Evolutionary conservation across 2,113 vertebrate genomes (phyloP).

Genomic region (Galemys pyrenaicus): DNA sequence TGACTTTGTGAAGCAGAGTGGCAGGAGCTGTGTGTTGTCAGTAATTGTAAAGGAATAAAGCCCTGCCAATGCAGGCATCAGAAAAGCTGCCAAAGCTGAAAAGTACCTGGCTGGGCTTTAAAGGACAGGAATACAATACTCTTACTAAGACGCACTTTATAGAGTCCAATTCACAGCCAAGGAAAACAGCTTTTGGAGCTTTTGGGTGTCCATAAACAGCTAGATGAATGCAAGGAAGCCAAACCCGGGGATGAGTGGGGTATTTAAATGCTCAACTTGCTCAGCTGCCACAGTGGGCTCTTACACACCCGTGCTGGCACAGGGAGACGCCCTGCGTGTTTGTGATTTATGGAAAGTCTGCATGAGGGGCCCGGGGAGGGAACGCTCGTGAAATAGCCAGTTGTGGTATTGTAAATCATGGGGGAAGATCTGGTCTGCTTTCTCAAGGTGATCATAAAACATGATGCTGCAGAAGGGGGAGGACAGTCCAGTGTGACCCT

Average conservation of each 20-base stretch:
- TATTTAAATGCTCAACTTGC: conserved; percentile 77
- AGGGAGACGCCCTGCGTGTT: background rate
- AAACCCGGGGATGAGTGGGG: conserved; percentile 82
- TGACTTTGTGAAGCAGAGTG: conserved; percentile 51
- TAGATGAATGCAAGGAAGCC: conserved; percentile 82
- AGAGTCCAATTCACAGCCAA: conserved; percentile 84
- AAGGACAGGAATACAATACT: conserved; percentile 84
- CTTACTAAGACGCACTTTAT: conserved; percentile 83
- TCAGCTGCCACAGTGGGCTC: conserved; percentile 65
- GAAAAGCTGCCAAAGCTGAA: conserved; percentile 80
- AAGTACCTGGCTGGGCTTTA: conserved; percentile 86
- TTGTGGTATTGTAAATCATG: background rate
- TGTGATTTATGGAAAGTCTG: conserved; percentile 58
- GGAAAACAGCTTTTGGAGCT: conserved; percentile 87
- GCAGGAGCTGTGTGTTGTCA: conserved; percentile 51
- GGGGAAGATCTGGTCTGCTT: background rate
- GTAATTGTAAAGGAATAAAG: conserved; percentile 78
- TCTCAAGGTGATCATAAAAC: conserved; percentile 18
- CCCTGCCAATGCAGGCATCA: conserved; percentile 64
- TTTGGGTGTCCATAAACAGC: conserved; percentile 86
- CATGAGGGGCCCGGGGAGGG: background rate
- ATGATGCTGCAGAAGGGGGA: conserved; percentile 52
- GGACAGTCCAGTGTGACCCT: conserved; percentile 71
- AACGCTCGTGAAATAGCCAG: background rate
- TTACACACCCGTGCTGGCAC: background rate